Conservation (phyloP, 2,113 vertebrate genomes). For the Hippopotamus amphibius region DNA sequence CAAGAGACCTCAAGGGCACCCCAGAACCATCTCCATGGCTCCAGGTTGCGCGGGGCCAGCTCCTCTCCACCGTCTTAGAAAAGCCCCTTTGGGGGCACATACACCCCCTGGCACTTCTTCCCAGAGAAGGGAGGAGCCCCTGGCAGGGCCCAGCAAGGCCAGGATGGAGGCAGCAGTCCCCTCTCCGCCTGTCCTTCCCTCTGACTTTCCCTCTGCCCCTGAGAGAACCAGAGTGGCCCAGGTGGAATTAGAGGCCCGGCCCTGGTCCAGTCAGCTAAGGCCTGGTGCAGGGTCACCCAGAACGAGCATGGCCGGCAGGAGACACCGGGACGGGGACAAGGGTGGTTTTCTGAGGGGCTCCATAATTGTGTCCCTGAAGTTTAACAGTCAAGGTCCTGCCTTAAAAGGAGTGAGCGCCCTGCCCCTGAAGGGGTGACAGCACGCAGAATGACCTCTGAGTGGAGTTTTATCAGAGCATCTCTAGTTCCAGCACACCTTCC, state of each 20-base stretch:
- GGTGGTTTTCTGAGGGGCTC: background rate
- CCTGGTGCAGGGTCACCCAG: background rate
- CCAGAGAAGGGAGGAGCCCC: background rate
- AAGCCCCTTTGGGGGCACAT: background rate
- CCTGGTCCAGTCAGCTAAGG: background rate
- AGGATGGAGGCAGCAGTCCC: rapidly evolving
- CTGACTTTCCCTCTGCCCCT: background rate
- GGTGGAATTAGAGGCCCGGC: rapidly evolving
- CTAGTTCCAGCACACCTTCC: background rate
- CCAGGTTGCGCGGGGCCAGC: rapidly evolving
- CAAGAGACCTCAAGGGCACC: background rate
- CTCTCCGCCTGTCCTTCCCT: rapidly evolving
- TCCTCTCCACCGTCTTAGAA: background rate
- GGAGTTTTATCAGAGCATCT: rapidly evolving
- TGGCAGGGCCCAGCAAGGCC: too few species aligned
- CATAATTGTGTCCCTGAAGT: background rate
- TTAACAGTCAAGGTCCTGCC: background rate
- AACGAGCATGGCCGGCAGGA: rapidly evolving
- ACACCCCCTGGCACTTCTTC: background rate
- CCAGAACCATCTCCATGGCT: background rate
- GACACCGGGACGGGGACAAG: rapidly evolving
- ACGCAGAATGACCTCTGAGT: background rate
- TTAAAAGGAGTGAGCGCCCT: rapidly evolving
- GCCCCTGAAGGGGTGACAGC: background rate
- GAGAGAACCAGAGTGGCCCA: background rate